Evolutionary conservation across 2,888 invertebrate genomes (phyloP).

Genomic region (Mellilla xanthometata): DNA sequence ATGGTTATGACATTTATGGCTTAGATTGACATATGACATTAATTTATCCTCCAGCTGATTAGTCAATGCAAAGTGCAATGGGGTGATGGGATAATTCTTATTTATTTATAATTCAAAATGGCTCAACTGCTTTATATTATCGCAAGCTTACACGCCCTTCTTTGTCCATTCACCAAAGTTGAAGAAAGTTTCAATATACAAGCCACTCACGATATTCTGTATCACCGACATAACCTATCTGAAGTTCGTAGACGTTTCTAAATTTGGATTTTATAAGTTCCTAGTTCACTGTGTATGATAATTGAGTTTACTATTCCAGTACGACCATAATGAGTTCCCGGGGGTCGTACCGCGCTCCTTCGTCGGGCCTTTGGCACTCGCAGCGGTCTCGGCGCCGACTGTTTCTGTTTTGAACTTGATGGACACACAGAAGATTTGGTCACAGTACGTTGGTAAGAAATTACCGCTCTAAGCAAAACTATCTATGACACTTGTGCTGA

Average conservation of each 20-base stretch:
- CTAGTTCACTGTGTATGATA: slow-evolving; percentile 38
- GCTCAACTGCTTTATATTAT: slow-evolving; percentile 88
- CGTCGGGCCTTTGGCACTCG: slow-evolving; percentile 93
- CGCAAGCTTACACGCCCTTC: slow-evolving; percentile 89
- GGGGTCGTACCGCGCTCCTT: slow-evolving; percentile 99
- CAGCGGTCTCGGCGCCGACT: slow-evolving; percentile 89
- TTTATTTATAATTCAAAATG: slow-evolving; percentile 74
- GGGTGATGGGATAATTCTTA: slow-evolving; percentile 49
- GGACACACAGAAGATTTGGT: slow-evolving; percentile 91
- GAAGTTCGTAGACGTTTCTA: slow-evolving; percentile 85
- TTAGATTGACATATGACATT: neutral
- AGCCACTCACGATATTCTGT: slow-evolving; percentile 98
- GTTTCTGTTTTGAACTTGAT: slow-evolving; percentile 85
- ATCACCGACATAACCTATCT: slow-evolving; percentile 91
- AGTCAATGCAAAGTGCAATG: slow-evolving; percentile 41
- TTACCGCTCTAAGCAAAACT: no score
- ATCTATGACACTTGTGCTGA: no score
- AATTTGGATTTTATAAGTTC: slow-evolving; percentile 66
- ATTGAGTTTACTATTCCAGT: slow-evolving; percentile 84
- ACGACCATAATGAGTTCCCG: slow-evolving; percentile 98
- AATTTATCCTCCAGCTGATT: slow-evolving; percentile 7
- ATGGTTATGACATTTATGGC: no score
- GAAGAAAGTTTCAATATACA: slow-evolving; percentile 99
- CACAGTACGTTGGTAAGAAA: slow-evolving; percentile 92
- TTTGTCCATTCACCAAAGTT: slow-evolving; percentile 98